Percentiles rank a stretch among this genome's conserved stretches.
Conservation (phyloP, 1,140 invertebrate genomes). For the Orius insidiosus region DNA sequence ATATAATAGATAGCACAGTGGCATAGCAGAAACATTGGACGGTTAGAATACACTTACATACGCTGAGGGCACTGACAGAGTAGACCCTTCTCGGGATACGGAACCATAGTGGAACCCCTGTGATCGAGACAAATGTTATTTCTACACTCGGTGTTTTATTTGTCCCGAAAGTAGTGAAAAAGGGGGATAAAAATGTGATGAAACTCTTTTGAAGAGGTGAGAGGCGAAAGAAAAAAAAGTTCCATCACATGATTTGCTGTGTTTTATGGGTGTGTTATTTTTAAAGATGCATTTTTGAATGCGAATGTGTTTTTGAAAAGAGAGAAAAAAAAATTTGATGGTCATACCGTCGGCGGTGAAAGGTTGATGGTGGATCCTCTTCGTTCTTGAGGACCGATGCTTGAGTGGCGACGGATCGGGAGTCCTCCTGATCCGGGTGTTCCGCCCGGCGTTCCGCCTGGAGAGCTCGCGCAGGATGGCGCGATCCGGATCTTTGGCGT, state of each 20-base stretch:
- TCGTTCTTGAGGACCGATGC: conserved; percentile 71
- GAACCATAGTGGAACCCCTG: conserved; percentile 29
- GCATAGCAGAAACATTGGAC: conserved; percentile 6
- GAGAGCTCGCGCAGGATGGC: conserved; percentile 68
- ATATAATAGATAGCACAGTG: conserved; percentile 12
- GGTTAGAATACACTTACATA: conserved; percentile 30
- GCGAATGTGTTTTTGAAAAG: neutral
- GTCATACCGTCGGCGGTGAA: conserved; percentile 66
- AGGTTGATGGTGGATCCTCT: conserved; percentile 68
- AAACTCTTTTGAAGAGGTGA: conserved; percentile 6
- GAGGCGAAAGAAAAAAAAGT: neutral
- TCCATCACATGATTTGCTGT: conserved; percentile 8
- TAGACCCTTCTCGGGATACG: conserved; percentile 42
- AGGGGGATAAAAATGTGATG: neutral
- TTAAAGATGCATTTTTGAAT: neutral
- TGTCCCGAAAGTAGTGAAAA: conserved; percentile 7
- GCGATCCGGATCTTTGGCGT: conserved; percentile 69
- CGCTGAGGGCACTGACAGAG: conserved; percentile 53
- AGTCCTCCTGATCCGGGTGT: conserved; percentile 48
- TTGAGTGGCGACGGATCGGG: conserved; percentile 70
- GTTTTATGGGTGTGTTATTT: conserved; percentile 1
- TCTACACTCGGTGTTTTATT: conserved; percentile 7
- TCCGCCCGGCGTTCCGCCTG: conserved; percentile 59
- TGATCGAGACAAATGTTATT: conserved; percentile 9
- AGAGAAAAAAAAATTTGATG: neutral